Evolutionary conservation across 2,113 vertebrate genomes (phyloP), one percentile per base, ranked within the genome.

Genomic region (Noctilio leporinus): DNA sequence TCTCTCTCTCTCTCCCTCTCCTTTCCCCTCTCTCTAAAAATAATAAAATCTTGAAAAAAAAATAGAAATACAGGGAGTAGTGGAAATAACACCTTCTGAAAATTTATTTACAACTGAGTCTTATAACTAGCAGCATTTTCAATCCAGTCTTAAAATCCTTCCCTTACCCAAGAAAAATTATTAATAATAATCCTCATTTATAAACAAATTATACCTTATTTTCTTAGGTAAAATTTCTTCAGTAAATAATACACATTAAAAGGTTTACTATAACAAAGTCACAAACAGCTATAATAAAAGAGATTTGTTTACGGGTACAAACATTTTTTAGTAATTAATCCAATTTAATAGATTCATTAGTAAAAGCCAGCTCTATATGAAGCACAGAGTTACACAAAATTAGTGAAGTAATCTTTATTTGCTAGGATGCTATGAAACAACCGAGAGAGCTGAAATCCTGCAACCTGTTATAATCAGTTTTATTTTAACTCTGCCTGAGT

Each of bases 41-140:
- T n/a, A n/a, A n/a, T n/a, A n/a, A n/a, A n/a, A n/a, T n/a, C n/a
- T n/a, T n/a, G n/a, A n/a, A n/a, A n/a, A n/a, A n/a, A n/a, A n/a
- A n/a, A n/a, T n/a, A n/a, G n/a, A n/a, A n/a, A n/a, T 5, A 53
- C 19, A 70, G 24, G 69, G 10, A 53, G 28, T 38, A 38, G 20
- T 40, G 55, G 38, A 85, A 64, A 84, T 49, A 12, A 80, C 80
- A 67, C 14, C 51, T 49, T 24, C 73, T 93, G 78, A 84, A 20
- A 88, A 91, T 28, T 88, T 88, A 75, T 93, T 59, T 73, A 73
- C 55, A 89, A 75, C 24, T 62, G 17, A 85, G n/a, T 76, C 64
- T 69, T 91, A 15, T 53, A 95, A 94, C 30, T 70, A 94, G 64
- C n/a, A 91, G 91, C 2, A 87, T 59, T 77, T 93, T 51, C 14